Evolutionary conservation across 2,888 invertebrate genomes (phyloP), one percentile per base, ranked within the genome.

Genomic region (Eristalinus aeneus): DNA sequence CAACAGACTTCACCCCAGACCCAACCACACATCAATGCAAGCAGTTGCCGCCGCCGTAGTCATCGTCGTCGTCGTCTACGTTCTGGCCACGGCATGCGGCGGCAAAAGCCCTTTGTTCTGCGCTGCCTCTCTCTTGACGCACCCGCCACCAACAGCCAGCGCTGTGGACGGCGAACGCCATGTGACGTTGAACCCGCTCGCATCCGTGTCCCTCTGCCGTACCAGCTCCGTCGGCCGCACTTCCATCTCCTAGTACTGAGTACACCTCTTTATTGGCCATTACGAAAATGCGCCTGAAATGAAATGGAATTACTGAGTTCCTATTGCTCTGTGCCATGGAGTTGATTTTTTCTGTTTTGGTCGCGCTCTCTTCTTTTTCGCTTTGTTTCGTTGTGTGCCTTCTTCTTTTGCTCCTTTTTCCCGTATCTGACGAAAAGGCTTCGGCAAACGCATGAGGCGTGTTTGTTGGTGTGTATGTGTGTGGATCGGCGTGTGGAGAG

Each of bases 261-360:
- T 81, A 81, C 81, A 86, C 76, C 86, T 81, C 77, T 86, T 81
- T 81, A 86, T 86, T 86, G 86, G 86, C 86, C 82, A 86, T 86
- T 86, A 82, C 86, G 77, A 86, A 86, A 86, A 78, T 86, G 77
- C 81, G 86, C 77, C 82, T 86, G 61, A 81, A 80, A 80, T 76
- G 76, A 80, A 86, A 86, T 82, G 78, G 46, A 86, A 86, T 82
- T 78, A 82, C 85, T 68, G 60, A 77, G 73, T 81, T 85, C 67
- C 74, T 74, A 39, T 74, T 69, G 32, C 60, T 65, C 65, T 75
- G 23, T 12, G 74, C 63, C 31, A 20, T 20, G 23, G n/a, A 3
- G n/a, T 1, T 36, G 71, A 65, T 34, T 61, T n/a, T 54, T 6
- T 12, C 63, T 22, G 36, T 36, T 12, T 67, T 12, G n/a, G 16